A percentile compares a stretch with the other conserved stretches of the same genome.
These are phyloP conservation scores for Bathynomus jamesi DNA, from an alignment of 1,140 invertebrate species.

Conservation along the genomic window DNA sequence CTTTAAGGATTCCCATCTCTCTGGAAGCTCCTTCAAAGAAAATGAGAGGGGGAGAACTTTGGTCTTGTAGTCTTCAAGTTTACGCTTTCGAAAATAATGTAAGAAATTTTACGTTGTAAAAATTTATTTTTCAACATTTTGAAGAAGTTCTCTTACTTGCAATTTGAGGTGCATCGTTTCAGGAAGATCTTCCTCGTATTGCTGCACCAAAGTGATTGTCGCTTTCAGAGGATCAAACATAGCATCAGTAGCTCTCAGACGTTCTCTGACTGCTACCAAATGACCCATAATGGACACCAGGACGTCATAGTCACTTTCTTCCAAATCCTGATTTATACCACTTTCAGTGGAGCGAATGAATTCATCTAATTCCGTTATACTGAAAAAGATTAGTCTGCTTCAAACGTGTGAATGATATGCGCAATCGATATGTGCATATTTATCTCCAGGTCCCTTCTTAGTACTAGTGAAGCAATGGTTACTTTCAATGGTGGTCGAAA, in stretches of 20 bases:
- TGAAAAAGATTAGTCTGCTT: conserved; percentile 13
- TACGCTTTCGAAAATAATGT: no score
- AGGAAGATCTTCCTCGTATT: conserved; percentile 49
- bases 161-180: conserved; percentile 49
- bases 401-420: conserved; percentile 26
- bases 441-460: no score
- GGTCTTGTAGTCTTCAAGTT: no score
- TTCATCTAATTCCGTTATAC: conserved; percentile 46
- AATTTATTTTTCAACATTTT: no score
- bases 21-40: conserved; percentile 72
- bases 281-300: conserved; percentile 49
- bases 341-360: conserved; percentile 55
- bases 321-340: conserved; percentile 54
- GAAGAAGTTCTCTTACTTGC: no score
- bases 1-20: conserved; percentile 92
- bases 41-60: neutral
- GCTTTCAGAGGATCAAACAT: conserved; percentile 89
- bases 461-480: no score
- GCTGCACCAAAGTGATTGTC: conserved; percentile 49
- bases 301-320: conserved; percentile 48
- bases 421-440: no score
- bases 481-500: no score
- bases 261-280: conserved; percentile 48
- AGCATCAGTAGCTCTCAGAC: conserved; percentile 52
- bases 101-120: no score